Base-by-base conservation (phyloP, 2,797 vertebrate species). In the Triplophysa yarkandensis region DNA sequence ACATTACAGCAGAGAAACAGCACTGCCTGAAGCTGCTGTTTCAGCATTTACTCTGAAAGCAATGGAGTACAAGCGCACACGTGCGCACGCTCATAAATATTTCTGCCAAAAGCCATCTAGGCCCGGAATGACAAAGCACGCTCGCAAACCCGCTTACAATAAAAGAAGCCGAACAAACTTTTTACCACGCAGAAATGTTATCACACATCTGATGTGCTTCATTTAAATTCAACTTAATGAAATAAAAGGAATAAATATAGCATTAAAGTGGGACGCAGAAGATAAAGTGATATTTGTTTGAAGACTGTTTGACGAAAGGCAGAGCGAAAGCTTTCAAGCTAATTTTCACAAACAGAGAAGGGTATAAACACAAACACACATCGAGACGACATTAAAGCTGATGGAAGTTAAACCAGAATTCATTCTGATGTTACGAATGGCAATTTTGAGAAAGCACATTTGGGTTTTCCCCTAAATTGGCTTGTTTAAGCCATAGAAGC, bases 1-100 rank as follows among this genome's bases (percentile, higher is more conserved):
- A 27, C 62, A 83, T 81, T 78, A 83, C 58, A 65, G 61, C 52
- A 60, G 54, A 71, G 77, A 50, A 81, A 75, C 73, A 74, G 67
- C 61, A 32, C 66, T 36, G 66, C 63, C 55, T 48, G 43, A 57
- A 71, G 74, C 39, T 83, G 82, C 82, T 75, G 79, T 58, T 75
- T 83, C 79, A 81, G 79, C 79, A 81, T 46, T 79, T 74, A 54
- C 13, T 46, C 68, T 57, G 23, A 62, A 36, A 80, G 76, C 61
- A 36, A 54, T 66, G 55, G 72, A 68, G 32, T 39, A 30, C 32
- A 50, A 60, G 55, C 65, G 10, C 21, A 64, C 69, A 60, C 32
- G 5, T 28, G 14, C 55, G 13, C 36, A 10, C 13, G 9, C 39
- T 39, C 74, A 71, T 55, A 73, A 71, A 79, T 67, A 30, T 71